A percentile compares a stretch with the other conserved stretches of the same genome.
Conservation (phyloP, 2,888 invertebrate genomes). For the Amphipoea oculea region DNA sequence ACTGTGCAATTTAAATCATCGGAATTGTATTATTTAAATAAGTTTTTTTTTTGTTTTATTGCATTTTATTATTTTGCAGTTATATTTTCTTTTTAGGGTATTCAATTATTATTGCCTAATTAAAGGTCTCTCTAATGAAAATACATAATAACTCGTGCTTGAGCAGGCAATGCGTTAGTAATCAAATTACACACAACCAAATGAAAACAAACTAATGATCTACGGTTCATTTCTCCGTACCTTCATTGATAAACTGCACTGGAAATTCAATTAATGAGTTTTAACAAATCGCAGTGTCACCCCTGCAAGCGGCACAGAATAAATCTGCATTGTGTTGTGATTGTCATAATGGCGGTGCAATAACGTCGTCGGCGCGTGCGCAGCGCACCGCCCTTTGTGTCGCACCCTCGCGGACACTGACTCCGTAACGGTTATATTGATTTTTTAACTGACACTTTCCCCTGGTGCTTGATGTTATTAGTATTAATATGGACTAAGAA, state of each 20-base stretch:
- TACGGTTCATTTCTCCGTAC: constrained; percentile 37
- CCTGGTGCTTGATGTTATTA: constrained; percentile 56
- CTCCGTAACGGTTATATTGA: constrained; percentile 88
- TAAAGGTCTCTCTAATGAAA: background rate
- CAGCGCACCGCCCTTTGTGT: constrained; percentile 79
- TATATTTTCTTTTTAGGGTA: background rate
- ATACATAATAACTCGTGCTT: background rate
- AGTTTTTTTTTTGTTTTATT: constrained; percentile 6
- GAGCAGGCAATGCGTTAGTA: background rate
- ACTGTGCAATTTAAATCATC: background rate
- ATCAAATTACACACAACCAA: constrained; percentile 6
- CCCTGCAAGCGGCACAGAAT: constrained; percentile 76
- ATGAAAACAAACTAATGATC: constrained; percentile 15
- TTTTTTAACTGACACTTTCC: constrained; percentile 88
- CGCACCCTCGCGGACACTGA: constrained; percentile 87
- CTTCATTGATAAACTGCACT: constrained; percentile 36
- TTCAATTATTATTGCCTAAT: background rate
- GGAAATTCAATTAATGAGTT: constrained; percentile 62
- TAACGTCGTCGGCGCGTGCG: constrained; percentile 83
- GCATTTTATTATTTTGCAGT: too few relatives aligned
- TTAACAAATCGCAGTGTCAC: constrained; percentile 72
- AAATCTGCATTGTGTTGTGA: constrained; percentile 79
- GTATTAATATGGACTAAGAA: constrained; percentile 44
- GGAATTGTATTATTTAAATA: too few relatives aligned
- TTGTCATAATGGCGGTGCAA: constrained; percentile 78